Percentiles rank a stretch among this genome's conserved stretches.
Evolutionary conservation across 1,140 invertebrate species (phyloP).

Genomic region (Pseudomyrmex pallidus): DNA sequence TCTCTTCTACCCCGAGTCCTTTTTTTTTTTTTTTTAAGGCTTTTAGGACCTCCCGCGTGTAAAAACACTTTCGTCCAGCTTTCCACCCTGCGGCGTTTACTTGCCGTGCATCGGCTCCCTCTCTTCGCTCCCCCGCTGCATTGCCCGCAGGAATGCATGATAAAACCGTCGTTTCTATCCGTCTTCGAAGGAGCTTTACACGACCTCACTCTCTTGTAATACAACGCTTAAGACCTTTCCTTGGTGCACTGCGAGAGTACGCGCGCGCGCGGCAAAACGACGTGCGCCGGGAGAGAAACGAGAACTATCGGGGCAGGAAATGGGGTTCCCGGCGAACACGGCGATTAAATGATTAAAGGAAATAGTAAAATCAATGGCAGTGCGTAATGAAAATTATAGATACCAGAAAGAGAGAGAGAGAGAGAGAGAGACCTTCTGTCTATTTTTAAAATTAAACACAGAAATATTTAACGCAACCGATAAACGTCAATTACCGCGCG

Average conservation of each 20-base stretch:
- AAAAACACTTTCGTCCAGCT: slow-evolving; percentile 76
- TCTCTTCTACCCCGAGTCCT: no score
- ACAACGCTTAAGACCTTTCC: slow-evolving; percentile 5
- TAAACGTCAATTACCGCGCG: background rate
- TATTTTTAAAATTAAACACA: no score
- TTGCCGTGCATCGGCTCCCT: background rate
- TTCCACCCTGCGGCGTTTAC: slow-evolving; percentile 61
- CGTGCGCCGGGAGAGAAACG: background rate
- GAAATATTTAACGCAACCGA: slow-evolving; percentile 13
- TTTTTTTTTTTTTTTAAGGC: slow-evolving; percentile 51
- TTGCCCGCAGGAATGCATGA: slow-evolving; percentile 54
- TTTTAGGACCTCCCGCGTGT: slow-evolving; percentile 77
- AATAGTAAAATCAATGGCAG: no score
- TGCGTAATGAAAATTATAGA: no score
- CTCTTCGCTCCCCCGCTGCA: slow-evolving; percentile 20
- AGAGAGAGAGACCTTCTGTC: no score
- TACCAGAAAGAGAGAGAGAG: no score
- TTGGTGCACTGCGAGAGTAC: background rate
- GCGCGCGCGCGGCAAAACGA: background rate
- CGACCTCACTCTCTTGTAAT: slow-evolving; percentile 37
- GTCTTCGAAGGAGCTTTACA: slow-evolving; percentile 31
- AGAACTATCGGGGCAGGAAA: slow-evolving; percentile 8
- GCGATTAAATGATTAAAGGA: slow-evolving; percentile 4
- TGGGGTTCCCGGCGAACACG: background rate
- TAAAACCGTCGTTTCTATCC: slow-evolving; percentile 54